Base-by-base conservation (phyloP, 1,140 invertebrate species). In the Aplysia californica region DNA sequence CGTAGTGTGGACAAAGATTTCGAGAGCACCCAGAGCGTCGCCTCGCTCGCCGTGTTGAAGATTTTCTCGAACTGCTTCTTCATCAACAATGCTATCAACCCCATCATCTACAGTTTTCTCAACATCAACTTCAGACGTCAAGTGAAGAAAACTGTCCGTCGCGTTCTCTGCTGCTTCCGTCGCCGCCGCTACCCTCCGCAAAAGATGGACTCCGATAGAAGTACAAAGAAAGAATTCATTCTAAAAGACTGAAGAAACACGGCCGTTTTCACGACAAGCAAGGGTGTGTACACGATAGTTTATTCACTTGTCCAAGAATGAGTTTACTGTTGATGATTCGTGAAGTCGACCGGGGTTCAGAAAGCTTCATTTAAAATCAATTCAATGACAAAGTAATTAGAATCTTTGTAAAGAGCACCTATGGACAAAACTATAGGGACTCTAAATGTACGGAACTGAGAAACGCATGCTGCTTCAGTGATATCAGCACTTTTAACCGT, bases 31-130 rank as follows among this genome's bases (percentile, higher is more conserved):
- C 77, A 82, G 58, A 78, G 64, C 4, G 44, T 77, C 5, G 78
- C 70, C 3, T 68, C 75, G 18, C 76, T 79, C 41, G 80, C 80
- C 18, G 69, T 81, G 35, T 75, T 66, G 36, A 84, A 85, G 74
- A 73, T 88, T 20, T 88, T 86, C 78, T 85, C 85, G 15, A 82
- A 86, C 72, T 85, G 81, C 61, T 85, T 80, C 76, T 86, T 88
- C 70, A 80, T 87, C 56, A 88, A 88, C 76, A 87, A 87, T 75
- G 85, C 86, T 31, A 83, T 83, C 35, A 88, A 88, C 77, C 87
- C 87, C 5, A 80, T 88, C 39, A 88, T 88, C 58, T 88, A 88
- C 79, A 86, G 84, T 36, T 86, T 87, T 69, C 76, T 88, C 44
- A 88, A 88, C 80, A 76, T 81, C 20, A 84, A 84, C 75, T 88